Evolutionary conservation across 2,113 vertebrate species (phyloP).

Genomic region (Peromyscus maniculatus): DNA sequence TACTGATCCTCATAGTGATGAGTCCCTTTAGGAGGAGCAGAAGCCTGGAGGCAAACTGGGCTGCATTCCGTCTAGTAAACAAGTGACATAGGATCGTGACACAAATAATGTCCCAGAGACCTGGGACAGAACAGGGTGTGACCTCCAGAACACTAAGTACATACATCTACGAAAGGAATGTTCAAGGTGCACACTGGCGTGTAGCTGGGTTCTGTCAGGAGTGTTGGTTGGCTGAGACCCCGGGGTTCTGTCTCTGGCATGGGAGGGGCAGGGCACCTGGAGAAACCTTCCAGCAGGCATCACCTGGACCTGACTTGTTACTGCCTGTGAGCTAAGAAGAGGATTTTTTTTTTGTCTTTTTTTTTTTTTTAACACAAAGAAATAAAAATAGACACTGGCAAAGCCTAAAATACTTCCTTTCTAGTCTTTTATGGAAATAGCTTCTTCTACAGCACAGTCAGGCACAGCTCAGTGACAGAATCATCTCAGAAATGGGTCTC

Average conservation of each 20-base stretch:
- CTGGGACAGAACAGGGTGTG: not conserved
- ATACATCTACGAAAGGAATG: accelerated
- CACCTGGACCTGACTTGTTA: not conserved
- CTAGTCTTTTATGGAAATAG: not conserved
- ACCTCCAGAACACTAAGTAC: not conserved
- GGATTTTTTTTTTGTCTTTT: too few species aligned
- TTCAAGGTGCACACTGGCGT: too few species aligned
- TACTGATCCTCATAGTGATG: accelerated
- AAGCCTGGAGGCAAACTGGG: not conserved
- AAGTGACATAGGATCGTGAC: not conserved
- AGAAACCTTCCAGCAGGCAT: not conserved
- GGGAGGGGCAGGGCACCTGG: too few species aligned
- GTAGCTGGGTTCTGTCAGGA: too few species aligned
- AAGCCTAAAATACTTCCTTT: not conserved
- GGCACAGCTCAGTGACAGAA: not conserved
- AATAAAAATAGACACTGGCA: not conserved
- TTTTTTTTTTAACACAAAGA: not conserved
- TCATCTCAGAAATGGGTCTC: not conserved
- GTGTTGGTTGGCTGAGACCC: not conserved
- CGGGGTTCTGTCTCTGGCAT: not conserved
- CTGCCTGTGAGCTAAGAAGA: not conserved
- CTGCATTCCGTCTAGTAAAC: not conserved
- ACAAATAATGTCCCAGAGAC: not conserved
- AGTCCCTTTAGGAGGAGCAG: not conserved
- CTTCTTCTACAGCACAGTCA: not conserved